A percentile compares a stretch with the other conserved stretches of the same genome.
Conservation (phyloP, 2,888 invertebrate species). For the Drosophila suboccidentalis region DNA sequence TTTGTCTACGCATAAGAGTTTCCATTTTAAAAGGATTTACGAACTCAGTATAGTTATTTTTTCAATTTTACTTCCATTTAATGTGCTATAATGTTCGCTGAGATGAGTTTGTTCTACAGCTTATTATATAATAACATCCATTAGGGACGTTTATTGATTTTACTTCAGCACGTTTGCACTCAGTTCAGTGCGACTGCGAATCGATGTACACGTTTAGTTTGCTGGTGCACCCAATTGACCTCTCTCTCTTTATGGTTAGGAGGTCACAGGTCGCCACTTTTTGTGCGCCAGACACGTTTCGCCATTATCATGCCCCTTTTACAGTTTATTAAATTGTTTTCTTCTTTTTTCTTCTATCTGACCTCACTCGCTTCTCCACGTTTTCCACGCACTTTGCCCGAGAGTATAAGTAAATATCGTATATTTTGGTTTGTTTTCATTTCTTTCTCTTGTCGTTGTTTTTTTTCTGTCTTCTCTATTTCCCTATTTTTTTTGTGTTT, state of each 20-base stretch:
- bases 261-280: slow-evolving; percentile 50
- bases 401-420: slow-evolving; percentile 20
- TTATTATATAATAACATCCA: slow-evolving; percentile 81
- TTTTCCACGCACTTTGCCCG: slow-evolving; percentile 16
- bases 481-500: slow-evolving; percentile 49
- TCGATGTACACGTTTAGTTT: slow-evolving; percentile 37
- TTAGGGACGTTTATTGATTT: slow-evolving; percentile 80
- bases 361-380: background rate
- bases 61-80: slow-evolving; percentile 57
- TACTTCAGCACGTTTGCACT: slow-evolving; percentile 68
- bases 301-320: slow-evolving; percentile 76
- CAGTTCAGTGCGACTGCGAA: background rate
- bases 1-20: slow-evolving; percentile 29
- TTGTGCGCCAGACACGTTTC: slow-evolving; percentile 64
- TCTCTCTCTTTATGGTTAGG: slow-evolving; percentile 6
- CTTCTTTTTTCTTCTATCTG: slow-evolving; percentile 20
- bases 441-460: background rate
- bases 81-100: slow-evolving; percentile 63
- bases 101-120: slow-evolving; percentile 71
- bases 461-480: slow-evolving; percentile 17
- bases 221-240: slow-evolving; percentile 47
- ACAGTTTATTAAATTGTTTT: slow-evolving; percentile 82
- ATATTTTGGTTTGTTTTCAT: slow-evolving; percentile 41
- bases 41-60: slow-evolving; percentile 10
- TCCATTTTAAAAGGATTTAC: slow-evolving; percentile 12